A percentile compares a stretch with the other conserved stretches of the same genome.
These are phyloP conservation scores for Spisula solida DNA, from an alignment of 2,888 invertebrate genomes.

Conservation along the genomic window DNA sequence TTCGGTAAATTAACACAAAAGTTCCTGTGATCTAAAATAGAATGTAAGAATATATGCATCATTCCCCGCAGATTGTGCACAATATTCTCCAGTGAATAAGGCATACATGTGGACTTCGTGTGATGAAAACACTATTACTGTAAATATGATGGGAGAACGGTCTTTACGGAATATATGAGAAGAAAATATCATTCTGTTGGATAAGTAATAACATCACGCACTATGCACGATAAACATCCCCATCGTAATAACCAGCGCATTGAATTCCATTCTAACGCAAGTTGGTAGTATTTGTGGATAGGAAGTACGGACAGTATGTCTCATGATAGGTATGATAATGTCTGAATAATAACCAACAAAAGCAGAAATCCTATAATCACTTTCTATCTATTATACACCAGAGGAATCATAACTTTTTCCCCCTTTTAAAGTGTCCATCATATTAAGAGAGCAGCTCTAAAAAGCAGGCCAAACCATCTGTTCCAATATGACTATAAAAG, in stretches of 20 bases:
- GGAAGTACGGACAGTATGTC: background rate
- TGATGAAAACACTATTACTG: slow-evolving; percentile 21
- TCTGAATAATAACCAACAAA: background rate
- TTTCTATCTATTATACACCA: background rate
- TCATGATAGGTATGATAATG: background rate
- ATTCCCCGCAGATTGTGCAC: background rate
- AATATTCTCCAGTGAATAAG: background rate
- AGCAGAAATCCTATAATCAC: background rate
- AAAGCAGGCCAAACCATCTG: too few species aligned
- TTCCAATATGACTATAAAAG: too few species aligned
- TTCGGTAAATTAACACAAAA: too few species aligned
- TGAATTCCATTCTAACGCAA: background rate
- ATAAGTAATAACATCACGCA: slow-evolving; percentile 30
- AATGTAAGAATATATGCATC: too few species aligned
- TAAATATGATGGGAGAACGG: background rate
- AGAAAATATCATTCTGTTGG: background rate
- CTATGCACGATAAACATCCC: background rate
- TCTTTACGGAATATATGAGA: slow-evolving; percentile 7
- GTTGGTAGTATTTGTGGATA: background rate
- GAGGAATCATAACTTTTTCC: too few species aligned
- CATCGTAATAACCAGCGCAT: background rate
- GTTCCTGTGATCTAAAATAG: too few species aligned
- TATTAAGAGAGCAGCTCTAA: too few species aligned
- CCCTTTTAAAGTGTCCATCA: too few species aligned
- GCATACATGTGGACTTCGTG: background rate